Base-by-base conservation (phyloP, 2,888 invertebrate genomes). In the Chorisops tibialis region DNA sequence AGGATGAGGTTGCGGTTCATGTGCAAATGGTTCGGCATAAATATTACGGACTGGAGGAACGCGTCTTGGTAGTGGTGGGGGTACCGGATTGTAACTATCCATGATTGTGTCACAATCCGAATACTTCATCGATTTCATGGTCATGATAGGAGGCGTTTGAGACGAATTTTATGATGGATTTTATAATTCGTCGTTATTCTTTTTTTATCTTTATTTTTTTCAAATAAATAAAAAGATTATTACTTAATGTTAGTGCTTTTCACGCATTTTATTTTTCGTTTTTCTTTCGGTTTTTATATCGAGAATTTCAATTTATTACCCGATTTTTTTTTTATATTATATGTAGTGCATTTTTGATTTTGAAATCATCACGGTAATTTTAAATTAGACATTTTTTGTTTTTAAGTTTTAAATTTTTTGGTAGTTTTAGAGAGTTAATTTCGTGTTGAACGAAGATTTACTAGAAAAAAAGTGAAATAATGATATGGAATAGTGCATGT, bases 101-200 rank as follows among this genome's bases (percentile, higher is more conserved):
- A 79, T 79, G 71, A 79, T 79, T 68, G 78, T 78, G 75, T 79
- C 79, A 77, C 79, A 79, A 76, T 79, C 79, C 70, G 78, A 76
- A 71, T 79, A 79, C 73, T 79, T 79, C 70, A 79, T 79, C 71
- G 79, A 79, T 76, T 79, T 79, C 79, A 78, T 79, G 72, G 79
- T 79, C 79, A 79, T 79, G 60, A 63, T 68, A 65, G 18, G 48
- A 37, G 11, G 21, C 14, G 12, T 49, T 54, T 56, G 22, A 22
- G 9, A 14, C 21, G 12, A 50, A 50, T n/a, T 18, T 5, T 5
- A 9, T 24, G 16, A 11, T 50, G 9, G 24, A 21, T 24, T n/a
- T 22, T 21, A 24, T 22, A 9, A 49, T 12, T 21, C 21, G 11
- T 22, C 30, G 49, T n/a, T 21, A 51, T 2, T 16, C n/a, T 35